These are phyloP conservation scores for Epizoanthus stellaris DNA, from an alignment of 92 coral and sea anemone species.

Conservation along the genomic window DNA sequence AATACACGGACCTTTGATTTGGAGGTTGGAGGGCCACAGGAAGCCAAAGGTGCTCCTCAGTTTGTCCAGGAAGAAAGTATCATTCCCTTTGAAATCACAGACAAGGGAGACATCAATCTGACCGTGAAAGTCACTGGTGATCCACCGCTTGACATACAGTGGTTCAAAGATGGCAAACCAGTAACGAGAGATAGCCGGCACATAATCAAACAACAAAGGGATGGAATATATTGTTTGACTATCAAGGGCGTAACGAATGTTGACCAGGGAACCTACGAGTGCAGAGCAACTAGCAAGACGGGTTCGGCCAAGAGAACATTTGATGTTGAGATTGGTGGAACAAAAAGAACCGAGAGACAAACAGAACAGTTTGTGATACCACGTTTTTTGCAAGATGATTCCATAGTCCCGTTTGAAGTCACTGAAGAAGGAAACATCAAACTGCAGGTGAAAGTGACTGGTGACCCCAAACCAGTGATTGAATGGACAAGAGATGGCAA, in stretches of 20 bases:
- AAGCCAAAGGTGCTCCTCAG: slow-evolving; percentile 46
- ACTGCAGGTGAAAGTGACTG: slow-evolving; percentile 66
- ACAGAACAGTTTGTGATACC: slow-evolving; percentile 48
- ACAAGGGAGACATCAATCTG: slow-evolving; percentile 66
- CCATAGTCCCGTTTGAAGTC: slow-evolving; percentile 69
- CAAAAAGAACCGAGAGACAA: slow-evolving; percentile 31
- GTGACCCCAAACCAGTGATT: slow-evolving; percentile 78
- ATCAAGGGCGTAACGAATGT: slow-evolving; percentile 69
- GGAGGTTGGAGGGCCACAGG: slow-evolving; percentile 56
- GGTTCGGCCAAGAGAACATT: slow-evolving; percentile 71
- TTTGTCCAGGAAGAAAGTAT: slow-evolving; percentile 71
- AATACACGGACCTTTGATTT: slow-evolving; percentile 53
- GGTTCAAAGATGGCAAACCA: slow-evolving; percentile 85
- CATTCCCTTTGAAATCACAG: slow-evolving; percentile 70
- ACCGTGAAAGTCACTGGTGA: slow-evolving; percentile 70
- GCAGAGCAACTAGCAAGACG: slow-evolving; percentile 44
- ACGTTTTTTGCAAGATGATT: slow-evolving; percentile 62
- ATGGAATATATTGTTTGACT: slow-evolving; percentile 68
- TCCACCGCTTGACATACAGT: slow-evolving; percentile 71
- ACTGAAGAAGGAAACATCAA: slow-evolving; percentile 75
- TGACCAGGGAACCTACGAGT: slow-evolving; percentile 73
- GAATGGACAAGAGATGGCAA: slow-evolving; percentile 84
- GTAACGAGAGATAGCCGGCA: slow-evolving; percentile 43
- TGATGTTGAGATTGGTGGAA: slow-evolving; percentile 77
- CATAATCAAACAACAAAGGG: slow-evolving; percentile 35